Evolutionary conservation across 1,140 invertebrate genomes (phyloP).

Genomic region (Portunus trituberculatus): DNA sequence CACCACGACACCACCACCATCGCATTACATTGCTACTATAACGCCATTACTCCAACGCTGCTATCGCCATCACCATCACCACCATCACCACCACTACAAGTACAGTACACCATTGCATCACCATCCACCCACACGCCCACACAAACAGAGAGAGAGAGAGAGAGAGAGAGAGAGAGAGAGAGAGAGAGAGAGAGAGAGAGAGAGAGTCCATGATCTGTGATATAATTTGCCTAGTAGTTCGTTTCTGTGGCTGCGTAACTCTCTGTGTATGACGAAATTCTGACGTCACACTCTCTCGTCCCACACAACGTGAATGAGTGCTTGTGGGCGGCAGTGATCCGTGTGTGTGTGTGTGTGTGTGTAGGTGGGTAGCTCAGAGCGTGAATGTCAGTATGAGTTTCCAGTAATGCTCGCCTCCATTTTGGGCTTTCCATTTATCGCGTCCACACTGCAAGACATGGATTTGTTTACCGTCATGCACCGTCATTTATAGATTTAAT

Average conservation of each 20-base stretch:
- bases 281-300: background rate
- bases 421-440: no score
- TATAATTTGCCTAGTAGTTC: background rate
- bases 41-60: no score
- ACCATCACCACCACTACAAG: no score
- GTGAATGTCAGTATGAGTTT: background rate
- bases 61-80: no score
- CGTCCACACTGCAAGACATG: no score
- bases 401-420: background rate
- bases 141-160: background rate
- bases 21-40: no score
- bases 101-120: no score
- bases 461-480: no score
- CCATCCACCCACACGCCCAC: no score
- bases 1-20: no score
- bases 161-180: conserved; percentile 41
- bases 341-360: conserved; percentile 2
- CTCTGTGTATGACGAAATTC: background rate
- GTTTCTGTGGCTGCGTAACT: background rate
- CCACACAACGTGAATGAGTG: background rate
- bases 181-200: conserved; percentile 34
- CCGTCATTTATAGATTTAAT: no score
- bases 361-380: background rate
- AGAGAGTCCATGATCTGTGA: background rate
- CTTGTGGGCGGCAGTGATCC: background rate